Conservation (phyloP, 1,140 invertebrate species). For the Galendromus occidentalis region DNA sequence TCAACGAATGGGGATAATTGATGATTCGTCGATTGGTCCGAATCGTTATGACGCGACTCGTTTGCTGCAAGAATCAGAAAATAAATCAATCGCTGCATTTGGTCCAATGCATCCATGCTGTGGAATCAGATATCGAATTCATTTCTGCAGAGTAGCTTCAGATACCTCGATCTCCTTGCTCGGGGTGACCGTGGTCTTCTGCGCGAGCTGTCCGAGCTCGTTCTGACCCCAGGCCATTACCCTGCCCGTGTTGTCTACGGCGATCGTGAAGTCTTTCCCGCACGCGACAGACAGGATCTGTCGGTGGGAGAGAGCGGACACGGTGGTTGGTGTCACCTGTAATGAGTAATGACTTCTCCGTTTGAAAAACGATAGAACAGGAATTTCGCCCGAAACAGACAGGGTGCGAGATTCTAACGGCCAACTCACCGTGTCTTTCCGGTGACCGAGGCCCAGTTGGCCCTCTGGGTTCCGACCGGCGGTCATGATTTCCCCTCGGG, state of each 20-base stretch:
- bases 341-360: constrained; percentile 11
- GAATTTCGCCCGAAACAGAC: not conserved
- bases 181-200: not conserved
- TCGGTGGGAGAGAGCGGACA: constrained; percentile 27
- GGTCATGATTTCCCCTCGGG: constrained; percentile 40
- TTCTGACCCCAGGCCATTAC: constrained; percentile 44
- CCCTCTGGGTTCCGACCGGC: constrained; percentile 50
- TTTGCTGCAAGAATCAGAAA: not conserved
- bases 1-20: constrained; percentile 17
- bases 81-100: no score
- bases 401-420: not conserved
- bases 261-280: constrained; percentile 27
- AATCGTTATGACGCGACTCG: constrained; percentile 18
- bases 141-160: no score
- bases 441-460: constrained; percentile 42
- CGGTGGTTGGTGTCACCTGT: constrained; percentile 24
- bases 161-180: not conserved
- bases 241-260: constrained; percentile 23
- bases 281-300: constrained; percentile 23
- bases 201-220: constrained; percentile 31
- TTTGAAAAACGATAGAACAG: not conserved
- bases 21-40: constrained; percentile 19
- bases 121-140: no score
- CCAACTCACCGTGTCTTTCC: constrained; percentile 29
- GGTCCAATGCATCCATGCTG: no score